Base-by-base conservation (phyloP, 92 coral and sea anemone genomes). In the Epizoanthus rinbou region DNA sequence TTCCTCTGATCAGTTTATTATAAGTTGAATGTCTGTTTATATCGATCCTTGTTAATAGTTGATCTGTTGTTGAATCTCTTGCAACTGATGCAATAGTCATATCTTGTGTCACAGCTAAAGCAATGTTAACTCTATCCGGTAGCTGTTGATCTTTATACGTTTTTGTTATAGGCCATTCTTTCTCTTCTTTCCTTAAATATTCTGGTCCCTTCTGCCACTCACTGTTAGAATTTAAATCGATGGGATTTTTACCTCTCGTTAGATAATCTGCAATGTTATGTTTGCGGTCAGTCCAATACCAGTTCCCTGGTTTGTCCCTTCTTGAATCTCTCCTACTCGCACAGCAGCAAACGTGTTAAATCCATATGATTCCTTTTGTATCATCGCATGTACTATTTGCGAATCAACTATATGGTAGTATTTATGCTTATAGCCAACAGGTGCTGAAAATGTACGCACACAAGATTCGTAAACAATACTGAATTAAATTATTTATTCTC, bases 121-220 rank as follows among this genome's bases (percentile, higher is more conserved):
- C 78, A 72, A 22, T 53, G 47, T 76, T 53, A 37, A 69, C 6
- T 58, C 10, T 13, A 45, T 76, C 82, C 35, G 31, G 82, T 59
- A 75, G 71, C 17, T 73, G 25, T 37, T 63, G 78, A 24, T 65
- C 45, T 53, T 73, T 23, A 39, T 18, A 54, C 57, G 69, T 25
- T 18, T 60, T 75, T 52, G 72, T 85, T 58, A 75, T 69, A n/a
- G 89, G 89, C 89, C 89, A 89, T 76, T 84, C 89, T 19, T 62
- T 35, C 43, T 86, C 89, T 8, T 52, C 85, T 47, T 71, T 68
- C 57, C 75, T 79, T 23, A 91, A 86, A 65, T 89, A 89, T 18
- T 86, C 88, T 67, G 95, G 92, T 45, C 90, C 90, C 63, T 78
- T 87, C 60, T 92, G 91, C 90, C 91, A 89, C 14, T 35, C 58